Evolutionary conservation across 2,888 invertebrate genomes (phyloP).

Genomic region (Lepetodrilus schrolli): DNA sequence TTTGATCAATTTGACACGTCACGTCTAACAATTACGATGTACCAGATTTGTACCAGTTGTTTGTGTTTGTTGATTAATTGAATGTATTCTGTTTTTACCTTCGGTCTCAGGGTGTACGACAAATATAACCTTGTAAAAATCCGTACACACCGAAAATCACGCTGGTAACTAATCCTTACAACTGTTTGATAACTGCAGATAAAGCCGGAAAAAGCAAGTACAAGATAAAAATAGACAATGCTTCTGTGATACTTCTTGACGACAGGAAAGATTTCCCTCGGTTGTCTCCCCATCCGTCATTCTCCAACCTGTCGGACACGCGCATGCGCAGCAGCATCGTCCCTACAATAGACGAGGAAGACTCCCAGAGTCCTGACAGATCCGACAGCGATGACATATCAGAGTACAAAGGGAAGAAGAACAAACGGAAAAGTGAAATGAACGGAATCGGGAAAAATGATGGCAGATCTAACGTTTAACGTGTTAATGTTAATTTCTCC

Average conservation of each 20-base stretch:
- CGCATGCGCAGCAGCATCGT: not conserved
- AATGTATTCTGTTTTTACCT: too few species aligned
- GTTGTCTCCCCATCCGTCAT: slow-evolving; percentile 43
- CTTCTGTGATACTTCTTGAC: slow-evolving; percentile 47
- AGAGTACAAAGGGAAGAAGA: not conserved
- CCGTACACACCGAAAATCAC: too few species aligned
- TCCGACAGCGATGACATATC: not conserved
- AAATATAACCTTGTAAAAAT: too few species aligned
- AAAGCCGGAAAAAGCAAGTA: slow-evolving; percentile 63
- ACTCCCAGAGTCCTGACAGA: slow-evolving; percentile 5
- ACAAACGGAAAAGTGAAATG: not conserved
- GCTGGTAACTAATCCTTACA: too few species aligned
- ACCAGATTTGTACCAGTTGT: too few species aligned
- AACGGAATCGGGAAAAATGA: slow-evolving; percentile 8
- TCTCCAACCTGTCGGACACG: slow-evolving; percentile 38
- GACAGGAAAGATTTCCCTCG: slow-evolving; percentile 48
- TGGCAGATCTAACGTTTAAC: not conserved
- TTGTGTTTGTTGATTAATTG: too few species aligned
- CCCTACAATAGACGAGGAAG: slow-evolving; percentile 26
- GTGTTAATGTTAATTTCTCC: too few species aligned
- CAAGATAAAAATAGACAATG: slow-evolving; percentile 62
- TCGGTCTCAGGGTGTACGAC: too few species aligned
- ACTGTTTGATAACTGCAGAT: too few species aligned
- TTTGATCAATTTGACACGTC: too few species aligned
- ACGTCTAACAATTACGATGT: too few species aligned